Conservation (phyloP, 2,113 vertebrate species). For the Apeltes quadracus region DNA sequence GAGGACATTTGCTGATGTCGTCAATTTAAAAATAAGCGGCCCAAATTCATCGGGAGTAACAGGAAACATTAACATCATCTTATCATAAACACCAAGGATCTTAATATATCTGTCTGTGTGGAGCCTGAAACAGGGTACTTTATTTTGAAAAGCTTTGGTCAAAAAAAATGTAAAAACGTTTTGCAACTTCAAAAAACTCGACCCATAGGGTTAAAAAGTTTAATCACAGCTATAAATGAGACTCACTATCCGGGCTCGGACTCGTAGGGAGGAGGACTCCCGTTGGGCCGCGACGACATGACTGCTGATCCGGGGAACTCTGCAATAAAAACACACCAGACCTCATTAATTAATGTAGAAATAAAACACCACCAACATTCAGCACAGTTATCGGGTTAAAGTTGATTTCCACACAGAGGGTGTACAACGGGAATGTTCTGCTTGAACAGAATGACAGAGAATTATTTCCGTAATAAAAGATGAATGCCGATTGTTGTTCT, state of each 20-base stretch:
- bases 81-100: no score
- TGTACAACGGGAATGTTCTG: background rate
- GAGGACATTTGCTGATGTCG: no score
- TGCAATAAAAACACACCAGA: no score
- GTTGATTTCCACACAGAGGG: background rate
- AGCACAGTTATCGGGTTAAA: no score
- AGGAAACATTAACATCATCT: no score
- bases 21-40: background rate
- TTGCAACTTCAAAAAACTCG: background rate
- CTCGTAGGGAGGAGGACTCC: conserved; percentile 91
- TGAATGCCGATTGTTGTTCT: no score
- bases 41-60: no score
- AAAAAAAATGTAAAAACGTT: background rate
- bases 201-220: background rate
- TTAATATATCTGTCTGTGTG: no score
- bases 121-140: background rate
- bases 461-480: background rate
- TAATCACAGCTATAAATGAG: background rate
- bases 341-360: no score
- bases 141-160: background rate
- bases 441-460: background rate
- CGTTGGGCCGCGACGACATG: conserved; percentile 86
- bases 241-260: conserved; percentile 85
- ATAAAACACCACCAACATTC: no score
- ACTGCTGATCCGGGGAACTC: no score